phyloP scores from a whole-genome alignment of 2,113 vertebrate species.

The Chloropsis cyanopogon region DNA sequence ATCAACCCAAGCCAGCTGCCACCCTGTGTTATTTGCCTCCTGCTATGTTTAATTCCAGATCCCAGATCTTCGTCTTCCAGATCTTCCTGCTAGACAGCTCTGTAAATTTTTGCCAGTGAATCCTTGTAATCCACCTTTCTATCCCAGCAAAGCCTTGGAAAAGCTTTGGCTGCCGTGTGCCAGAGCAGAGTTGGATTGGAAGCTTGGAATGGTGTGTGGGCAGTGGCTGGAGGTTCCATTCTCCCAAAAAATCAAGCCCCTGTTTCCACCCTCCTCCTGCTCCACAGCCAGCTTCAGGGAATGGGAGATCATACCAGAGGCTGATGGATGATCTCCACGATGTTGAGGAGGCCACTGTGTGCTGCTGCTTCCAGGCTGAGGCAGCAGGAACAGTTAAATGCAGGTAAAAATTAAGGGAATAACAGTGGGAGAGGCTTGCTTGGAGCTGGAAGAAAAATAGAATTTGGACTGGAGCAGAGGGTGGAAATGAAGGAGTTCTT shows the following conservation, averaged over 20 bases:
- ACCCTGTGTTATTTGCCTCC: conserved; percentile 54
- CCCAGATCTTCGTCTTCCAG: neutral
- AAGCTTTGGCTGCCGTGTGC: neutral
- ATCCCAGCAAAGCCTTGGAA: neutral
- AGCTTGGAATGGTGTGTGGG: neutral
- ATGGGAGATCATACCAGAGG: fast-evolving
- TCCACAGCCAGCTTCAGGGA: neutral
- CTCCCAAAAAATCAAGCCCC: neutral
- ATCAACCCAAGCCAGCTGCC: neutral
- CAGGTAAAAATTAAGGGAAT: neutral
- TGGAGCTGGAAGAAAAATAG: neutral
- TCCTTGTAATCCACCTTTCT: neutral
- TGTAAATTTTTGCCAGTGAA: neutral
- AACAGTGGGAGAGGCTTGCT: neutral
- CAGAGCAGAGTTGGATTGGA: neutral
- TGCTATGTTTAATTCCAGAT: conserved; percentile 60
- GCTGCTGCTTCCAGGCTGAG: neutral
- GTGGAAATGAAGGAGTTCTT: neutral
- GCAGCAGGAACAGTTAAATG: neutral
- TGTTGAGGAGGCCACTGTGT: neutral
- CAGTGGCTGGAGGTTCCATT: too few species aligned
- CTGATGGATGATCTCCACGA: neutral
- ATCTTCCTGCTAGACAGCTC: neutral
- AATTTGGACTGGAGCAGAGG: neutral
- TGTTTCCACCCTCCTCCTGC: neutral